Evolutionary conservation across 2,113 vertebrate genomes (phyloP).

Genomic region (Synodontis membranacea): DNA sequence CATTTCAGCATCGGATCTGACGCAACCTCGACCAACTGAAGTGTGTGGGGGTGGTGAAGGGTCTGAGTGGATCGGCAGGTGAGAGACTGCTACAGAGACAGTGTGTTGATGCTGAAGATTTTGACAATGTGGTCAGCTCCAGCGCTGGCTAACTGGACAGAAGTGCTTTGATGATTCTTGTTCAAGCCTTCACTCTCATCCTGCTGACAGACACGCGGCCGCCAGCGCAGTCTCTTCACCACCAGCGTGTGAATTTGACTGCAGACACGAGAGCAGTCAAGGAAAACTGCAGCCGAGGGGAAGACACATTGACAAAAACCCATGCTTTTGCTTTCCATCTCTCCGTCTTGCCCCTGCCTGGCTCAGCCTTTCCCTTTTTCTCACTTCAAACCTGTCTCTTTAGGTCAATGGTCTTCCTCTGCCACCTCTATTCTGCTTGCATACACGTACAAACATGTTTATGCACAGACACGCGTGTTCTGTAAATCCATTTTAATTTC

Average conservation of each 20-base stretch:
- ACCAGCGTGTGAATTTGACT: slow-evolving; percentile 90
- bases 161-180: slow-evolving; percentile 68
- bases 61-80: background rate
- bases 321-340: background rate
- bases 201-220: slow-evolving; percentile 70
- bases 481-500: background rate
- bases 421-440: background rate
- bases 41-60: background rate
- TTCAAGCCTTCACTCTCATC: slow-evolving; percentile 47
- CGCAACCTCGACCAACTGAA: background rate
- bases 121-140: slow-evolving; percentile 88
- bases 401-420: background rate
- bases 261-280: slow-evolving; percentile 63
- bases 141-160: slow-evolving; percentile 90
- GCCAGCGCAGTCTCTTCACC: slow-evolving; percentile 88
- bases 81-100: slow-evolving; percentile 51
- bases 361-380: background rate
- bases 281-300: slow-evolving; percentile 51
- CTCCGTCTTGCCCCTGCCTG: background rate
- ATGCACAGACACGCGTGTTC: background rate
- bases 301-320: background rate
- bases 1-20: background rate
- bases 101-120: slow-evolving; percentile 84
- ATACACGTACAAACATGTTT: slow-evolving; percentile 4
- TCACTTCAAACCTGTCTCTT: background rate